Conservation (phyloP, 2,797 vertebrate species). For the Echeneis naucrates region DNA sequence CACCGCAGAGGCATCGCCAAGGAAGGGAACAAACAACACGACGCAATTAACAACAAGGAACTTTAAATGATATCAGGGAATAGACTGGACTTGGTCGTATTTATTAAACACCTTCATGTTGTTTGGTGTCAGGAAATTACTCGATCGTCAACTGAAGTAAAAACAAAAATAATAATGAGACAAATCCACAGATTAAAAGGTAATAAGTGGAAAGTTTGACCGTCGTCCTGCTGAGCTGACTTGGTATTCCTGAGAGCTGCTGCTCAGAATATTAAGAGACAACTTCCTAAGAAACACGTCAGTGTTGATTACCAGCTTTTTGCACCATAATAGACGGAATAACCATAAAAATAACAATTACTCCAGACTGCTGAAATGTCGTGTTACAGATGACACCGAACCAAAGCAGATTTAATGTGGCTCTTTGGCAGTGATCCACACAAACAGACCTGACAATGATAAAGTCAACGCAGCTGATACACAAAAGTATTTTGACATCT, state of each 20-base stretch:
- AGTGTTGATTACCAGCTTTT: neutral
- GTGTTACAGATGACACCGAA: neutral
- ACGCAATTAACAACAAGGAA: conserved; percentile 62
- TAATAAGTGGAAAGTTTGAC: neutral
- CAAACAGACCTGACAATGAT: too few relatives aligned
- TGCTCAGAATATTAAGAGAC: neutral
- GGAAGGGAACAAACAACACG: conserved; percentile 46
- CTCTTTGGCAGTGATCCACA: too few relatives aligned
- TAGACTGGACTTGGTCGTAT: conserved; percentile 40
- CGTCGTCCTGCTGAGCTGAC: neutral
- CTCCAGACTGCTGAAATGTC: neutral
- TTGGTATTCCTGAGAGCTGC: neutral
- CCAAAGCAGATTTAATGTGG: too few relatives aligned
- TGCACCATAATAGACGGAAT: neutral
- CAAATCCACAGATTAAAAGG: neutral
- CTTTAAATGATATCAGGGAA: conserved; percentile 66
- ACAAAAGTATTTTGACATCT: too few relatives aligned
- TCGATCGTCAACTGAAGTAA: conserved; percentile 20
- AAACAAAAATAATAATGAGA: conserved; percentile 3
- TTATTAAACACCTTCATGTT: conserved; percentile 42
- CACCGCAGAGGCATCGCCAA: conserved; percentile 16
- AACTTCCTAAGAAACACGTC: neutral
- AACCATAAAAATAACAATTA: neutral
- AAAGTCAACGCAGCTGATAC: too few relatives aligned
- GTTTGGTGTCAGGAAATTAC: conserved; percentile 34